These are phyloP conservation scores for Orthosia incerta DNA, from an alignment of 2,888 invertebrate species.

Conservation along the genomic window DNA sequence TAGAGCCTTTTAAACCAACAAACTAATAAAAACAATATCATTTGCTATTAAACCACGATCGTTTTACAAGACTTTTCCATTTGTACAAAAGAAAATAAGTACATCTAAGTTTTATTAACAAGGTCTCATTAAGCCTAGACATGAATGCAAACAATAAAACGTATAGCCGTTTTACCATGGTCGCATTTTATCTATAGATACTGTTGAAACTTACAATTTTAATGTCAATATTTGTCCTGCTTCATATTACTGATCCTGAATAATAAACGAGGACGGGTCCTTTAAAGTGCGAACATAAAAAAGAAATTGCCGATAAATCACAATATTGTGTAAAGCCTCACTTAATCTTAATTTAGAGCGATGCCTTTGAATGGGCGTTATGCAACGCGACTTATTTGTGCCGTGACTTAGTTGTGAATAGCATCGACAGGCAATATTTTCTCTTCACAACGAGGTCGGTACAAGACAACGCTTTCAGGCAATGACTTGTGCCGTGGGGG, in stretches of 20 bases:
- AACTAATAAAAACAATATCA: constrained; percentile 26
- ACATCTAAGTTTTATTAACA: constrained; percentile 40
- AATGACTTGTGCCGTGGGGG: constrained; percentile 82
- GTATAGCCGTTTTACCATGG: constrained; percentile 20
- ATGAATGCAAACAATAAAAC: constrained; percentile 60
- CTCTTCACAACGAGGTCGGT: constrained; percentile 77
- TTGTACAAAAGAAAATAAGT: constrained; percentile 33
- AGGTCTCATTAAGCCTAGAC: constrained; percentile 61
- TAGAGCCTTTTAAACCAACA: constrained; percentile 27
- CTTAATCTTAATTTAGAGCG: constrained; percentile 80
- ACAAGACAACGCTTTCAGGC: constrained; percentile 89
- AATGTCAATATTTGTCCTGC: constrained; percentile 38
- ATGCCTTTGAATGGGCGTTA: constrained; percentile 67
- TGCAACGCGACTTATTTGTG: constrained; percentile 75
- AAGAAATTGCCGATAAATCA: constrained; percentile 70
- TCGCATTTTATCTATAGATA: constrained; percentile 39
- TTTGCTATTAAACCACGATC: constrained; percentile 31
- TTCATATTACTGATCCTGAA: constrained; percentile 44
- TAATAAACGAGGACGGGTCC: constrained; percentile 43
- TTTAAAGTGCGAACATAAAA: constrained; percentile 60
- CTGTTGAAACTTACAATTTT: constrained; percentile 27
- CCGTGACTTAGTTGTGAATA: constrained; percentile 81
- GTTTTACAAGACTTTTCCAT: constrained; percentile 61
- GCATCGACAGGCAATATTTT: constrained; percentile 86
- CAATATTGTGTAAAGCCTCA: constrained; percentile 67